phyloP scores from a whole-genome alignment of 1,140 invertebrate species.

The Plodia interpunctella region DNA sequence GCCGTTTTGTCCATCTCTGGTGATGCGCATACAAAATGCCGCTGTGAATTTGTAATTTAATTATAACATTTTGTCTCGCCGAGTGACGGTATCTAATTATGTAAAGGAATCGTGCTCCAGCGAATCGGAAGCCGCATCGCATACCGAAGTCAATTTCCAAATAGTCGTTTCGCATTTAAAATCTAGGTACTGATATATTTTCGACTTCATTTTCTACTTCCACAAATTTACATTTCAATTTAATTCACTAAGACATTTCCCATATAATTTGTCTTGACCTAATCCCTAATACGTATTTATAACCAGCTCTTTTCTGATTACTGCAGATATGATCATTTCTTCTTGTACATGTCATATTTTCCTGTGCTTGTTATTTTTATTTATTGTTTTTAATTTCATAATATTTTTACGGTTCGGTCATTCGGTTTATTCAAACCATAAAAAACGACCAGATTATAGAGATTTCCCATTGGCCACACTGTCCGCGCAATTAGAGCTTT shows the following conservation, averaged over 20 bases:
- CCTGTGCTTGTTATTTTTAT: not conserved
- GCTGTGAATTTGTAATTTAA: conserved; percentile 59
- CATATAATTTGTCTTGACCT: no score
- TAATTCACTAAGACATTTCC: no score
- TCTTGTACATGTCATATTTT: no score
- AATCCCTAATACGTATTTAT: no score
- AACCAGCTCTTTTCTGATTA: no score
- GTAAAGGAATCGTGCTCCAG: conserved; percentile 11
- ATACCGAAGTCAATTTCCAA: not conserved
- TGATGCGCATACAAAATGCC: conserved; percentile 35
- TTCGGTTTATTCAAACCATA: not conserved
- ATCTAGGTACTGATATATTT: no score
- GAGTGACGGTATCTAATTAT: conserved; percentile 1
- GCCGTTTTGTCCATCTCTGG: not conserved
- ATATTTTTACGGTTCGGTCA: not conserved
- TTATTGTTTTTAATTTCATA: not conserved
- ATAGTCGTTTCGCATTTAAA: not conserved
- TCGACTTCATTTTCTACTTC: no score
- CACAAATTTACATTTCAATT: no score
- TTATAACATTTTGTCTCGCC: conserved; percentile 51
- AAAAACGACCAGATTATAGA: conserved; percentile 2
- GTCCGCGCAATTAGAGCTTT: conserved; percentile 1
- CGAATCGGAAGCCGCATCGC: not conserved
- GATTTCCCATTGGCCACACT: conserved; percentile 5
- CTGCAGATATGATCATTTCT: no score